A percentile compares a stretch with the other conserved stretches of the same genome.
phyloP scores from a whole-genome alignment of 2,797 vertebrate species.

The Novumbra hubbsi region DNA sequence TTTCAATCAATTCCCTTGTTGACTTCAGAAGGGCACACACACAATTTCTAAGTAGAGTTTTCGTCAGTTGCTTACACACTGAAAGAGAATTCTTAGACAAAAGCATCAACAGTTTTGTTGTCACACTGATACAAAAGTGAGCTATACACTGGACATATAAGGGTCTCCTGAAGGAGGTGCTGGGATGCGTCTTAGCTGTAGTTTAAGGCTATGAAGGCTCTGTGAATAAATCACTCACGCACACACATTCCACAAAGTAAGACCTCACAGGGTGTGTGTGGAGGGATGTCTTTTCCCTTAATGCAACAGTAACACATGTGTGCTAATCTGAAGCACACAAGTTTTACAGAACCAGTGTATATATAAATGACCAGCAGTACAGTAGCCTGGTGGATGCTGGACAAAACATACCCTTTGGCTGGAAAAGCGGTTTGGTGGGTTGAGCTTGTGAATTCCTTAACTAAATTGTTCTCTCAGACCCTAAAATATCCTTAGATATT shows the following conservation, averaged over 20 bases:
- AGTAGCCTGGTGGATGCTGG: conserved; percentile 7
- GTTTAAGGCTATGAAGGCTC: conserved; percentile 4
- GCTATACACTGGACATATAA: conserved; percentile 6
- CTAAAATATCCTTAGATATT: conserved; percentile 18
- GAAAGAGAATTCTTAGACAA: conserved; percentile 19
- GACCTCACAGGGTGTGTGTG: neutral
- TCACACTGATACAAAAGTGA: conserved; percentile 20
- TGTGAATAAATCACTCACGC: conserved; percentile 9
- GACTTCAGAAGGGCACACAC: too few relatives aligned
- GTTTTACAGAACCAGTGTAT: neutral
- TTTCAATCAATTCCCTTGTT: too few relatives aligned
- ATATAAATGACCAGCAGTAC: conserved; percentile 9
- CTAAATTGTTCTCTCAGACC: conserved; percentile 13
- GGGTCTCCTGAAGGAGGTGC: neutral
- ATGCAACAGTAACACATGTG: conserved; percentile 10
- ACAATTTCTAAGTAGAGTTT: too few relatives aligned
- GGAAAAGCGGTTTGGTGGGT: conserved; percentile 21
- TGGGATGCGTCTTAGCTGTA: conserved; percentile 15
- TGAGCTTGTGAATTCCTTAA: conserved; percentile 1
- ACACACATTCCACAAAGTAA: neutral
- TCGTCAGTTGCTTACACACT: too few relatives aligned
- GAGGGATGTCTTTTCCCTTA: conserved; percentile 15
- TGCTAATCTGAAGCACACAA: conserved; percentile 1
- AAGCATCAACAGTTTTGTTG: neutral
- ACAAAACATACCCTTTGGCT: neutral